A percentile compares a stretch with the other conserved stretches of the same genome.
Conservation (phyloP, 2,113 vertebrate genomes). For the Tonatia bakeri region DNA sequence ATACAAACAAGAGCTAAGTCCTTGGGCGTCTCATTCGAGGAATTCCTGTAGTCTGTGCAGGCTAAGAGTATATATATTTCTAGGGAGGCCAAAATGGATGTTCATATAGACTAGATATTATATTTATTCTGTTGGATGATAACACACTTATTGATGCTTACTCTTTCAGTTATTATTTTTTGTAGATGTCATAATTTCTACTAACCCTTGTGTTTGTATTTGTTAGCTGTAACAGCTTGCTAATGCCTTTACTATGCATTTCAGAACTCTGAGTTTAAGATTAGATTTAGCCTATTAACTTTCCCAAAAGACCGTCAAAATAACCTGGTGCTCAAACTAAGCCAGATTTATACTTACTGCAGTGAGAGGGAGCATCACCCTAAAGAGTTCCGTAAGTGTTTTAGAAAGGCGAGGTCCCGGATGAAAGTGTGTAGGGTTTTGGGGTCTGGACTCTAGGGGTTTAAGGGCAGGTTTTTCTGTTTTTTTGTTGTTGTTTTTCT, state of each 20-base stretch:
- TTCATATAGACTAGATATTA: not conserved
- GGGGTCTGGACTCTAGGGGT: not conserved
- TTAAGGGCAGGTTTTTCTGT: not conserved
- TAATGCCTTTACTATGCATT: not conserved
- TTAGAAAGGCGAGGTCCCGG: not conserved
- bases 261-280: constrained; percentile 28
- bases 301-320: not conserved
- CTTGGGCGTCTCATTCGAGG: not conserved
- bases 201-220: not conserved
- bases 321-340: not conserved
- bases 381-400: not conserved
- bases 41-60: not conserved
- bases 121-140: not conserved
- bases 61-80: not conserved
- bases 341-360: not conserved
- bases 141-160: not conserved
- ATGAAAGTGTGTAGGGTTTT: not conserved
- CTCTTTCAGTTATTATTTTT: not conserved
- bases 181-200: not conserved
- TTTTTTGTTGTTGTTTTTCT: not conserved
- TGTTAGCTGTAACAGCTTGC: not conserved
- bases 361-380: not conserved
- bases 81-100: not conserved
- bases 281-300: not conserved
- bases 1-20: not conserved